Evolutionary conservation across 1,140 invertebrate species (phyloP), one percentile per base, ranked within the genome.

Genomic region (Drosophila murphyi): DNA sequence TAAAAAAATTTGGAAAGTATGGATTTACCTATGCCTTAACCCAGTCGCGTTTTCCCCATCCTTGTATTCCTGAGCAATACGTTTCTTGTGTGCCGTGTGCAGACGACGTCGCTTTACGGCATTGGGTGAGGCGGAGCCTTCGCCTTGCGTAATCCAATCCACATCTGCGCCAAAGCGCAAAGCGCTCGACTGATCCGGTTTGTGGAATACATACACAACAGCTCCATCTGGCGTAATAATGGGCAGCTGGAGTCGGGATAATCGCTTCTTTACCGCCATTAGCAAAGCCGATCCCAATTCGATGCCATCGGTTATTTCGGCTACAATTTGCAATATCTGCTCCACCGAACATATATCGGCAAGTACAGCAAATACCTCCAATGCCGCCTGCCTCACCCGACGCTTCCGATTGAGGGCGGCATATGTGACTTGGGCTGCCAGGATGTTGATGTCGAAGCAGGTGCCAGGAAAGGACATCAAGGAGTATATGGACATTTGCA

Each of bases 331-430:
- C 29, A 95, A 63, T 12, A 95, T 93, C 20, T 81, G 71, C 4
- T 90, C 75, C 31, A 95, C 92, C 29, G 95, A 95, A 69, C 96
- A 94, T 35, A 96, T 95, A 91, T 97, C 96, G 3, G 95, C 95
- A 3, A 97, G 91, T 31, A 96, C 95, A 3, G 97, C 96, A 52
- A 97, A 92, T 51, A 96, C 95, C 90, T 98, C 97, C n/a, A 98
- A 92, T 0, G 96, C 94, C 3, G 96, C 95, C 78, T 97, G 96
- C 7, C 97, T 93, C 0, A 98, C 96, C 76, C 95, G 93, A 61
- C 96, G 93, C 78, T 96, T 95, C 2, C 94, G 93, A 93, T 97
- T 96, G 28, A 94, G 93, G 12, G 96, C 93, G 57, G 95, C 93
- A 41, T 93, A 93, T 10, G 95, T 94, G 7, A 94, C 94, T 72